Evolutionary conservation across 2,888 invertebrate genomes (phyloP), one percentile per base, ranked within the genome.

Genomic region (Patella depressa): DNA sequence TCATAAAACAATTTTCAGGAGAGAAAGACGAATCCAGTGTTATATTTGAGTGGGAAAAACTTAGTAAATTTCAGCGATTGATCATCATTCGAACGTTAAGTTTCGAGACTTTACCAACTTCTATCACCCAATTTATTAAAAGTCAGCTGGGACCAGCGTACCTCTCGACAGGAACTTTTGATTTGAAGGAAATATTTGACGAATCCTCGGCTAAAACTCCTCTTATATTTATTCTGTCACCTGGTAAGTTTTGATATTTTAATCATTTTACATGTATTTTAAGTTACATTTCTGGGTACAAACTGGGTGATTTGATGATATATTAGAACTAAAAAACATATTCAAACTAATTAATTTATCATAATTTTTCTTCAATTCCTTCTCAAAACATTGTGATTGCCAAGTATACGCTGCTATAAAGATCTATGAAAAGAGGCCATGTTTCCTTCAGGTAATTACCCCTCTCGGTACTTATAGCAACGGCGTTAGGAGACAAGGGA

Each of bases 181-280:
- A 91, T 78, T 85, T 91, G 53, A 86, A 88, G 78, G 91, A 91
- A 78, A 86, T 91, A 72, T 91, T 88, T 79, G 87, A 88, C 73
- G 89, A 89, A 73, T 89, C 91, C 0, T 85, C 84, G 7, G 89
- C 91, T 9, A 89, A 88, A 78, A 87, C 90, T 14, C 91, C 91
- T 5, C 84, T 91, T 24, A 90, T 91, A 76, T 91, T 91, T 78
- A 89, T 91, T 14, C 83, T 91, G 34, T 91, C 91, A 5, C 89
- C 91, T 78, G 91, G 91, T 91, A 80, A 78, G 83, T 9, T 45
- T 45, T 45, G 7, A 9, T 45, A 45, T 45, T 45, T 45, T 45
- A 45, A 45, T 45, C 0, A 7, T 45, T 5, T 5, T 7, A 45
- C 1, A 29, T 29, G 29, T 29, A 24, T 24, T 24, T 45, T 45